Percentiles rank a stretch among this genome's conserved stretches.
These are phyloP conservation scores for Lysiphlebus fabarum DNA, from an alignment of 1,140 invertebrate species.

Conservation along the genomic window DNA sequence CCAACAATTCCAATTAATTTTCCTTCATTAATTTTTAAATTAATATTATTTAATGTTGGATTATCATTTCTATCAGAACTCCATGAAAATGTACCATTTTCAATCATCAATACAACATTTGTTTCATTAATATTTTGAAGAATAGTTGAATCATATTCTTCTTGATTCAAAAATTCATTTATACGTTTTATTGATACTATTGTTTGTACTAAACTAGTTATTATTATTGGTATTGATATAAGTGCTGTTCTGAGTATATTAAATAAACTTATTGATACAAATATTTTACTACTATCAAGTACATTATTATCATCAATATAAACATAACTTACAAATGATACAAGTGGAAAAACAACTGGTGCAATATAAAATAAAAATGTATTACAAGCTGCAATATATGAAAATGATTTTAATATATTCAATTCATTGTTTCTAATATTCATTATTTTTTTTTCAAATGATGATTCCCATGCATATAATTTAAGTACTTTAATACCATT, in stretches of 20 bases:
- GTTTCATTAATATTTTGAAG: conserved; percentile 72
- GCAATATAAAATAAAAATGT: conserved; percentile 95
- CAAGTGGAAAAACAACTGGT: conserved; percentile 90
- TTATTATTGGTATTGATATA: conserved; percentile 85
- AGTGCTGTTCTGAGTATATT: conserved; percentile 95
- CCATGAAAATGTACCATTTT: conserved; percentile 73
- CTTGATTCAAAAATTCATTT: conserved; percentile 85
- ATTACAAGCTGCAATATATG: conserved; percentile 83
- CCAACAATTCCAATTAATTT: conserved; percentile 63
- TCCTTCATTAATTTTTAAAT: conserved; percentile 55
- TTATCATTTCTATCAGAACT: conserved; percentile 38
- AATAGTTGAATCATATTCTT: conserved; percentile 76
- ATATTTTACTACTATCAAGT: conserved; percentile 86
- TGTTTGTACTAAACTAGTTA: conserved; percentile 79
- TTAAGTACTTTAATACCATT: conserved; percentile 92
- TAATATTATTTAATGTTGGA: conserved; percentile 54
- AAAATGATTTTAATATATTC: conserved; percentile 75
- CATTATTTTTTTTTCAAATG: conserved; percentile 81
- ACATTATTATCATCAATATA: conserved; percentile 75
- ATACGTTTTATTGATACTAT: conserved; percentile 78
- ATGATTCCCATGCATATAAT: conserved; percentile 88
- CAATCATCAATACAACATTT: conserved; percentile 70
- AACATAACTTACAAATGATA: conserved; percentile 89
- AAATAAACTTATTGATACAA: conserved; percentile 96
- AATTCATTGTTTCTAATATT: conserved; percentile 83